Evolutionary conservation across 2,888 invertebrate species (phyloP).

Genomic region (Tanytarsus gracilentus): DNA sequence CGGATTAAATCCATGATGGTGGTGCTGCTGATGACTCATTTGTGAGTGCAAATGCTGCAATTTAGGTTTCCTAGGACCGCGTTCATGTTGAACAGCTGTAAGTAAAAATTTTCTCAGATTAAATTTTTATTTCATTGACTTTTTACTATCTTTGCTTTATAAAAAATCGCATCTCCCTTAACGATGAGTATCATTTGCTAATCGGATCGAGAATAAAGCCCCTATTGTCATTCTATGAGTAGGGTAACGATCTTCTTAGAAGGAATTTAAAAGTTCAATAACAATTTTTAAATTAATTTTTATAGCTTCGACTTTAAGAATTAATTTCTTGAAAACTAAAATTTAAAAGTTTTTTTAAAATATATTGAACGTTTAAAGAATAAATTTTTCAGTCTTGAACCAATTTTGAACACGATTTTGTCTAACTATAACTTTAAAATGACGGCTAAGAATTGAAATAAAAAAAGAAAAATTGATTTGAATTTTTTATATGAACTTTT

Average conservation of each 20-base stretch:
- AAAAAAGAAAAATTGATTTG: too few species aligned
- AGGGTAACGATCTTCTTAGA: slow-evolving; percentile 17
- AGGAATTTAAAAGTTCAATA: too few species aligned
- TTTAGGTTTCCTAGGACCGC: slow-evolving; percentile 91
- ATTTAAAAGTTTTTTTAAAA: not conserved
- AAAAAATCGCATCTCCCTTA: not conserved
- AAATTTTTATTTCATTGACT: slow-evolving; percentile 22
- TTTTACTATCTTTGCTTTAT: slow-evolving; percentile 4
- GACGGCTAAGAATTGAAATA: too few species aligned
- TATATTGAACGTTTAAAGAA: too few species aligned
- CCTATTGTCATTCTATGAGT: not conserved
- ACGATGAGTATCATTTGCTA: slow-evolving; percentile 25
- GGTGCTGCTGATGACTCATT: slow-evolving; percentile 37
- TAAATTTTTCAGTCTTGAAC: too few species aligned
- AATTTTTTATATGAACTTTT: too few species aligned
- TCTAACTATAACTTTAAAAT: too few species aligned
- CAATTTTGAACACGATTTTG: too few species aligned
- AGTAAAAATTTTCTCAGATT: slow-evolving; percentile 30
- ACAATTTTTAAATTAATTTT: too few species aligned
- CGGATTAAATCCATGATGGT: slow-evolving; percentile 31
- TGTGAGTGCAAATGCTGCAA: slow-evolving; percentile 61
- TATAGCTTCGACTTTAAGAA: not conserved
- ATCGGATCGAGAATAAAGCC: slow-evolving; percentile 12
- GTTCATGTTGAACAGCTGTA: slow-evolving; percentile 92
- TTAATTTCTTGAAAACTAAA: slow-evolving; percentile 12